A percentile compares a stretch with the other conserved stretches of the same genome.
These are phyloP conservation scores for Galaxias olidus DNA, from an alignment of 2,797 vertebrate genomes.

Conservation along the genomic window DNA sequence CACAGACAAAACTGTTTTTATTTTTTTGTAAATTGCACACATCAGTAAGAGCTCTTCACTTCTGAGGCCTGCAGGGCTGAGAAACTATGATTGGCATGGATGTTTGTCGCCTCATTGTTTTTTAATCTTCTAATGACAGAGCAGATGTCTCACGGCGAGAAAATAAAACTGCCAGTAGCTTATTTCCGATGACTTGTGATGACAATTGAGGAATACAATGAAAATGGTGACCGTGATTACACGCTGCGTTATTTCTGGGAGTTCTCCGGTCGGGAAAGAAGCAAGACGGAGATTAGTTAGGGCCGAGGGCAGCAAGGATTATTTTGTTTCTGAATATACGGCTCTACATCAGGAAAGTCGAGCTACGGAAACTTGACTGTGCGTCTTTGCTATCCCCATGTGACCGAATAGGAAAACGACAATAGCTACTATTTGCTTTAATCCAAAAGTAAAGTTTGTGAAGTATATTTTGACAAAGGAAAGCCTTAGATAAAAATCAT, in stretches of 20 bases:
- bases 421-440: no score
- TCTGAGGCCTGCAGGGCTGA: slow-evolving; percentile 18
- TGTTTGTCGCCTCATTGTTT: slow-evolving; percentile 24
- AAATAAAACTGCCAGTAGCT: slow-evolving; percentile 44
- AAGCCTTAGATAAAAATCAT: no score
- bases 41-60: background rate
- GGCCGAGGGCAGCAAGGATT: slow-evolving; percentile 28
- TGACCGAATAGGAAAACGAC: no score
- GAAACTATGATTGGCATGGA: slow-evolving; percentile 15
- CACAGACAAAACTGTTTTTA: slow-evolving; percentile 24
- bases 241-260: slow-evolving; percentile 30
- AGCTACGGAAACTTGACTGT: background rate
- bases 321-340: background rate
- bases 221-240: slow-evolving; percentile 48
- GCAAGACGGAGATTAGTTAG: slow-evolving; percentile 39
- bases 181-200: slow-evolving; percentile 41
- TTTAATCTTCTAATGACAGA: slow-evolving; percentile 36
- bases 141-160: slow-evolving; percentile 36
- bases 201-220: slow-evolving; percentile 43
- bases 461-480: no score
- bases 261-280: slow-evolving; percentile 29
- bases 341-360: background rate
- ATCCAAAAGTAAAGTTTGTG: no score
- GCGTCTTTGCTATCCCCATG: background rate
- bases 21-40: background rate